A percentile compares a stretch with the other conserved stretches of the same genome.
Evolutionary conservation across 2,797 vertebrate genomes (phyloP).

Genomic region (Psittacula derbiana): DNA sequence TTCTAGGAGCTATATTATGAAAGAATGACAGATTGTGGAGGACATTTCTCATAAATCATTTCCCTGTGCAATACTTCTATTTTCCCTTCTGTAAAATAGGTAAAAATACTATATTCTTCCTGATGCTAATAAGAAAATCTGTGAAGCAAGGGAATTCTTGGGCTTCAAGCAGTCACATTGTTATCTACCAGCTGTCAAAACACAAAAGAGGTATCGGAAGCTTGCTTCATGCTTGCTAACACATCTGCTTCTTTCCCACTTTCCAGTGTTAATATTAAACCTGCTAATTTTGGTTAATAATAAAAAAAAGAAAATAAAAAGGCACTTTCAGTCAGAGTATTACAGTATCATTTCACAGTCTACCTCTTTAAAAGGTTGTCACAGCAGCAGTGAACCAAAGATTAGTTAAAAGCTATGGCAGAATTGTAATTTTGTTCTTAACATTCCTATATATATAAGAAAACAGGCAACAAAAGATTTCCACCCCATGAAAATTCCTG

Average conservation of each 20-base stretch:
- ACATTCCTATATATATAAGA: neutral
- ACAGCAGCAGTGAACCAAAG: constrained; percentile 30
- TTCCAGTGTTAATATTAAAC: neutral
- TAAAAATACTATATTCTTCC: neutral
- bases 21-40: neutral
- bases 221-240: neutral
- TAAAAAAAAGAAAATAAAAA: neutral
- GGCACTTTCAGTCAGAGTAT: neutral
- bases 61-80: neutral
- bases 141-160: neutral
- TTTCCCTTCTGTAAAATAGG: neutral
- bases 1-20: neutral
- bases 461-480: neutral
- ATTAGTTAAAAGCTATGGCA: constrained; percentile 46
- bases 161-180: neutral
- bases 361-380: constrained; percentile 51
- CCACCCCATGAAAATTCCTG: constrained; percentile 31
- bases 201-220: neutral
- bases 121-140: neutral
- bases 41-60: neutral
- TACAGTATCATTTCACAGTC: constrained; percentile 12
- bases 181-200: neutral
- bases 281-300: neutral
- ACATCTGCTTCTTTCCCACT: neutral
- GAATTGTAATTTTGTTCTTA: constrained; percentile 31